Base-by-base conservation (phyloP, 2,113 vertebrate species). In the Seriola rivoliana region DNA sequence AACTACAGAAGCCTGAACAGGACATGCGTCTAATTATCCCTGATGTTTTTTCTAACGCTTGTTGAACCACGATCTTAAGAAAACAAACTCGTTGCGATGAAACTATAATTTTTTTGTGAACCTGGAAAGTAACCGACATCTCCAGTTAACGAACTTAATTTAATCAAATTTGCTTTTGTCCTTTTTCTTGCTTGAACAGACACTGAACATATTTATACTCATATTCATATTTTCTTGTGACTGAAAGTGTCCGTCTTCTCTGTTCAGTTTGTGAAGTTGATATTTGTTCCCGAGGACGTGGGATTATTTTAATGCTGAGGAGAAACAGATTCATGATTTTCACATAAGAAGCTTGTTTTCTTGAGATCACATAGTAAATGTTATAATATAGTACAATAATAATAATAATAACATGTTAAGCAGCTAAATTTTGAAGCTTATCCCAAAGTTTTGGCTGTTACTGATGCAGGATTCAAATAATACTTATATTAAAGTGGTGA, bases 341-440 rank as follows among this genome's bases (percentile, higher is more conserved):
- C 2, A 9, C 19, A 8, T 52, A 2, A 10, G 21, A 8, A n/a
- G 52, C 8, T 42, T 25, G 14, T 77, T 77, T 48, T 36, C 42
- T 59, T 78, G 21, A 36, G 75, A 59, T 77, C 40, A 8, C 11
- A 38, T 17, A 25, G 54, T 29, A 29, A 58, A 57, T 12, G n/a
- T 25, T 57, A 25, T 57, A 12, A 25, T 25, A 11, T 57, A 11
- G 10, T 55, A 55, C n/a, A 55, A 23, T 55, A 23, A 44, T n/a
- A 16, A 44, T 25, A 46, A 29, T 19, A 17, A 19, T 21, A 48
- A 42, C 21, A 52, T 44, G 25, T 42, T 34, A 25, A 34, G 25
- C 32, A 60, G 40, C 19, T 10, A 8, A 25, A 8, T 44, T 66
- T 9, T 21, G 25, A 66, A 52, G 60, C 6, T 63, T 40, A 12